phyloP scores from a whole-genome alignment of 2,888 invertebrate genomes.

The Megalurothrips usitatus region DNA sequence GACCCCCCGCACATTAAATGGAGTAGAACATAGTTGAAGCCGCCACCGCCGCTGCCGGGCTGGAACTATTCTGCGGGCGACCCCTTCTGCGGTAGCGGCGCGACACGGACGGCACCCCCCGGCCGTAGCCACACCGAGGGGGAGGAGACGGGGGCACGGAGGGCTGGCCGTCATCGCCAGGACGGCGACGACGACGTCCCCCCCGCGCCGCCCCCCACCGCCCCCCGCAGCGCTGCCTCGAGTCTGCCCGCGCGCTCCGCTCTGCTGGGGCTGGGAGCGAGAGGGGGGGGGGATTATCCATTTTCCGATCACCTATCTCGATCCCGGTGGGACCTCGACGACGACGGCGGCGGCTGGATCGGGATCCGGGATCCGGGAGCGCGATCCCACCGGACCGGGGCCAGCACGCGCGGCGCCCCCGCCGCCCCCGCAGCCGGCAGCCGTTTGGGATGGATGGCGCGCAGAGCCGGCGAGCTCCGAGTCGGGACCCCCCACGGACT shows the following conservation, averaged over 20 bases:
- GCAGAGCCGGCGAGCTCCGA: too few relatives aligned
- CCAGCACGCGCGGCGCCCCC: too few relatives aligned
- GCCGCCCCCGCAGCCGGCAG: neutral
- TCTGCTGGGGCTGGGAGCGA: too few relatives aligned
- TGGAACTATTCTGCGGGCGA: slow-evolving; percentile 19
- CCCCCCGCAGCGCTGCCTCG: neutral
- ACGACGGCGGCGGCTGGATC: neutral
- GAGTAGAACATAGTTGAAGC: neutral
- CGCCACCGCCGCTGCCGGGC: neutral
- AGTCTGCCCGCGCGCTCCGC: neutral
- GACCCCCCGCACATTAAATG: neutral
- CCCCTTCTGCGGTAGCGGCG: neutral
- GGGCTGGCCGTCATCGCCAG: neutral
- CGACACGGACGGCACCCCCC: too few relatives aligned
- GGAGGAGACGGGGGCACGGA: too few relatives aligned
- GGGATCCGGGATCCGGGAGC: too few relatives aligned
- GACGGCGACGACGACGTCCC: neutral
- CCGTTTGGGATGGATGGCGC: neutral
- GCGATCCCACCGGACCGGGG: too few relatives aligned
- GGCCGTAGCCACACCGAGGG: too few relatives aligned
- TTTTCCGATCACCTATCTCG: slow-evolving; percentile 20
- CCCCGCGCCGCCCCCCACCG: neutral
- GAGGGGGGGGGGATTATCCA: slow-evolving; percentile 9
- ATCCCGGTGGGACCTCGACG: neutral
- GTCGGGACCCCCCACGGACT: too few relatives aligned